Conservation (phyloP, 2,888 invertebrate species). For the Germaria angustata region DNA sequence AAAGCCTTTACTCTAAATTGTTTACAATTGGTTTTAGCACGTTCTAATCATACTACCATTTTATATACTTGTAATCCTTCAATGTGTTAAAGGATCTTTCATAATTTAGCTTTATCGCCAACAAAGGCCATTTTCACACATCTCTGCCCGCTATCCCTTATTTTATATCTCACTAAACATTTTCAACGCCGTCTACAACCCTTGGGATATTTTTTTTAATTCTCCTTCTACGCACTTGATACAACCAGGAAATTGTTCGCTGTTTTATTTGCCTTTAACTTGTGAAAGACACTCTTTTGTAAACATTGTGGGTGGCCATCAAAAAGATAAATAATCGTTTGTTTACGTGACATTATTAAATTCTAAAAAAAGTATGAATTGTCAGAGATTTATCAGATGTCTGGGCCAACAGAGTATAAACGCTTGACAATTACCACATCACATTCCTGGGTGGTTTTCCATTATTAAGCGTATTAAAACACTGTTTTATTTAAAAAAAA, state of each 20-base stretch:
- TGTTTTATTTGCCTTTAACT: neutral
- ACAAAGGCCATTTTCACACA: no score
- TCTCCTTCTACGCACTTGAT: neutral
- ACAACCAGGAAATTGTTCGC: conserved; percentile 5
- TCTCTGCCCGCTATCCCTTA: no score
- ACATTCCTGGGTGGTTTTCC: conserved; percentile 61
- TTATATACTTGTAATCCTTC: no score
- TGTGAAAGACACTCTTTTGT: conserved; percentile 10
- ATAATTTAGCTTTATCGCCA: no score
- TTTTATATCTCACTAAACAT: no score
- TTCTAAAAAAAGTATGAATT: conserved; percentile 58
- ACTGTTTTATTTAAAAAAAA: neutral
- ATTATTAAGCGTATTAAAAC: conserved; percentile 41
- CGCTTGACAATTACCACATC: conserved; percentile 65
- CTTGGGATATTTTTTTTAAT: neutral
- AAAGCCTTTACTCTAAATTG: no score
- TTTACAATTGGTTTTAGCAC: no score
- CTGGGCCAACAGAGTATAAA: conserved; percentile 59
- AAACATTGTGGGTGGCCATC: conserved; percentile 57
- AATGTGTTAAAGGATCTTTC: no score
- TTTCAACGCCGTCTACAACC: no score
- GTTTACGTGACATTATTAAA: conserved; percentile 67
- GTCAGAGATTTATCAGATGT: conserved; percentile 59
- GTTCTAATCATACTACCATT: no score
- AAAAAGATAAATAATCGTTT: conserved; percentile 62